Conservation (phyloP, 2,113 vertebrate species). For the Hiodon alosoides region DNA sequence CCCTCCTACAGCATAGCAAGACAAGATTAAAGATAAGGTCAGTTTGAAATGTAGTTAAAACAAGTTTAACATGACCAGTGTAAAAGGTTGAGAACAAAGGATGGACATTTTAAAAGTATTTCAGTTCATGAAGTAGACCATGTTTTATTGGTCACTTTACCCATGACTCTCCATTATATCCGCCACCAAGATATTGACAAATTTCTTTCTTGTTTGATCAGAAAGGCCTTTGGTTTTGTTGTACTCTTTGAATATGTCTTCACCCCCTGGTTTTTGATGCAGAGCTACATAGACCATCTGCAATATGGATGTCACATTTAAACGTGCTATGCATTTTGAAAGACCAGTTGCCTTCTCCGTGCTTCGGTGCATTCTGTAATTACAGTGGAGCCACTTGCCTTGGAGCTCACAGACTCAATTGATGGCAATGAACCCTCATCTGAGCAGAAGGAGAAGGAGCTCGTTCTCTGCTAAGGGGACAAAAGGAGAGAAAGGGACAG, state of each 20-base stretch:
- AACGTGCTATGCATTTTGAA: not conserved
- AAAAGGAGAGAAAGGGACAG: not conserved
- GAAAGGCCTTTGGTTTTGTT: too few species aligned
- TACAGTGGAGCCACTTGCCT: not conserved
- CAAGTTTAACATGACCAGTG: too few species aligned
- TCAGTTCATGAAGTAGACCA: slow-evolving; percentile 1
- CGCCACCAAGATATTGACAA: slow-evolving; percentile 18
- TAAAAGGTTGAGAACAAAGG: not conserved
- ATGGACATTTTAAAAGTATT: not conserved
- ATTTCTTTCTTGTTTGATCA: not conserved
- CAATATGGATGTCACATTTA: not conserved
- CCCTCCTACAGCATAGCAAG: slow-evolving; percentile 12
- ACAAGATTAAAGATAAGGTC: not conserved
- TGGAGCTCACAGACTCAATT: slow-evolving; percentile 15
- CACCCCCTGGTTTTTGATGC: too few species aligned
- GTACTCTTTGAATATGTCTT: too few species aligned
- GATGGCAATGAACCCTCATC: slow-evolving; percentile 17
- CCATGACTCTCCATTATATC: slow-evolving; percentile 10
- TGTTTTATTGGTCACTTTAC: slow-evolving; percentile 20
- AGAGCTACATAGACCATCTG: too few species aligned
- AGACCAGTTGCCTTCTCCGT: slow-evolving; percentile 14
- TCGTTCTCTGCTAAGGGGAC: not conserved
- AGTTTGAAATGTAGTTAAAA: not conserved
- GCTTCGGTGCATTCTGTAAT: slow-evolving; percentile 19
- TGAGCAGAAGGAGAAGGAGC: slow-evolving; percentile 18